phyloP scores from a whole-genome alignment of 2,888 invertebrate species.

The Perizoma affinitatum region DNA sequence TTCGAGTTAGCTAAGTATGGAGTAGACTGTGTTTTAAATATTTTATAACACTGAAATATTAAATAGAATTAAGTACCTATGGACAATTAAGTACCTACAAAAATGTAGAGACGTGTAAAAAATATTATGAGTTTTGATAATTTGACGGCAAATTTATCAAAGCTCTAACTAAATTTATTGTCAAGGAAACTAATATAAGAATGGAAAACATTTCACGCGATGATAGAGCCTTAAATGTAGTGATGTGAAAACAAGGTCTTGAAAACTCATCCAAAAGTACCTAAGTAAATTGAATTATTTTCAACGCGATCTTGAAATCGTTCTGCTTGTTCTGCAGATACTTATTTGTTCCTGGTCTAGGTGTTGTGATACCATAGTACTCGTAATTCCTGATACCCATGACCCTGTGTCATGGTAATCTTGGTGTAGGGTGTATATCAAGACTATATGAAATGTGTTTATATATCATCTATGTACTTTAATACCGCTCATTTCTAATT shows the following conservation, averaged over 20 bases:
- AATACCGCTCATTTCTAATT: too few species aligned
- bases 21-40: slow-evolving; percentile 14
- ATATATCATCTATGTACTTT: too few species aligned
- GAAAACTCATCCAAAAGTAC: too few species aligned
- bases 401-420: too few species aligned
- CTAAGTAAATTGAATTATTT: too few species aligned
- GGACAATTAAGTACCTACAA: not conserved
- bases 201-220: slow-evolving; percentile 27
- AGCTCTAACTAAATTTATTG: slow-evolving; percentile 29
- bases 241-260: slow-evolving; percentile 3
- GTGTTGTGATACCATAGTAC: too few species aligned
- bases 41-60: not conserved
- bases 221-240: slow-evolving; percentile 12
- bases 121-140: slow-evolving; percentile 12
- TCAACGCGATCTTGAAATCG: too few species aligned
- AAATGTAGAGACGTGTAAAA: not conserved
- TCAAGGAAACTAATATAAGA: slow-evolving; percentile 19
- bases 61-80: not conserved
- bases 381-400: too few species aligned
- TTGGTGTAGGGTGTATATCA: too few species aligned
- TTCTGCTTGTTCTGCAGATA: too few species aligned
- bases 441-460: too few species aligned
- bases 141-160: slow-evolving; percentile 20
- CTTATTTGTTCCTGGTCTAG: too few species aligned
- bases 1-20: slow-evolving; percentile 28